phyloP scores from a whole-genome alignment of 2,797 vertebrate genomes.

The Tapera naevia region DNA sequence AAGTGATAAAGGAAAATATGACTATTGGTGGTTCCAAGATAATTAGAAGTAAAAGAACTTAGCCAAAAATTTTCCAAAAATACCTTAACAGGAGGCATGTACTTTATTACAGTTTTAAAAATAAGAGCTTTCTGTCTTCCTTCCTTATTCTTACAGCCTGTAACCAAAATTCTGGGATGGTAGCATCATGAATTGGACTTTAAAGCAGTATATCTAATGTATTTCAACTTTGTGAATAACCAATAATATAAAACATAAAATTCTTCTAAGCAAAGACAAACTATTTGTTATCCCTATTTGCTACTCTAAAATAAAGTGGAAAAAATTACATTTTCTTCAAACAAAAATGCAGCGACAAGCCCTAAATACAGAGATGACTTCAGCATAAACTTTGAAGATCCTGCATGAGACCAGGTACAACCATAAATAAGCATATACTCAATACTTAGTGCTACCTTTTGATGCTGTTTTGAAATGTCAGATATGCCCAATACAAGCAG shows the following conservation, averaged over 20 bases:
- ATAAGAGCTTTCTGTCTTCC: not conserved
- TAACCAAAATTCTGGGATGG: not conserved
- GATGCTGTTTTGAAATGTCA: not conserved
- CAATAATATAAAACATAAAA: not conserved
- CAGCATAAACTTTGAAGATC: not conserved
- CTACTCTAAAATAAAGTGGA: not conserved
- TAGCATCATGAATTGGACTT: not conserved
- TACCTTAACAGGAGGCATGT: not conserved
- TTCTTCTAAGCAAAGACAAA: not conserved
- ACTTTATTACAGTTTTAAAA: not conserved
- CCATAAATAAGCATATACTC: not conserved
- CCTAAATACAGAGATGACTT: not conserved
- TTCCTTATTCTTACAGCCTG: not conserved
- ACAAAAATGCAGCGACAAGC: not conserved
- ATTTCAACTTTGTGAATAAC: not conserved
- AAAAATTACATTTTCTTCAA: not conserved
- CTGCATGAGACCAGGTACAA: not conserved
- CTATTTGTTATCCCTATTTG: not conserved
- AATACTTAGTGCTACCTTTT: not conserved
- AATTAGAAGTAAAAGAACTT: not conserved
- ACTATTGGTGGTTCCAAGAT: not conserved
- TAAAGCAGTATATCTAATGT: not conserved
- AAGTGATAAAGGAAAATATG: not conserved
- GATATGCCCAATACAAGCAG: not conserved
- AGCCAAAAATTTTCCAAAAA: not conserved